These are phyloP conservation scores for Achatina immaculata DNA, from an alignment of 1,140 invertebrate species.

Conservation along the genomic window DNA sequence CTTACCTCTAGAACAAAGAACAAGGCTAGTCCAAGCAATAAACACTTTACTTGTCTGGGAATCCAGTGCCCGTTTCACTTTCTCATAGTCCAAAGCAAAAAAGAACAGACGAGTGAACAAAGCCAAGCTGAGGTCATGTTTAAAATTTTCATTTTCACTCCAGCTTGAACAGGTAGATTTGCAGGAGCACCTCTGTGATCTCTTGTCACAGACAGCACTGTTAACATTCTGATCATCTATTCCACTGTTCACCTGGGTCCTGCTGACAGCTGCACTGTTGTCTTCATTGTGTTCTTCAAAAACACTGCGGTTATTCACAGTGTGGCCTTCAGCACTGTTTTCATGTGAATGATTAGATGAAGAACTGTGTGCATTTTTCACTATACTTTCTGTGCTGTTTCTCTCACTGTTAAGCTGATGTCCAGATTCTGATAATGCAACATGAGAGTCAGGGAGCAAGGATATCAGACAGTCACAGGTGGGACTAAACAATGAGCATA, in stretches of 20 bases:
- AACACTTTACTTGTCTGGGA: neutral
- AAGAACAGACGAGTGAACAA: conserved; percentile 28
- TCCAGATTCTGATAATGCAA: neutral
- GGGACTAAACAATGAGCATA: neutral
- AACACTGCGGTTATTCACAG: no score
- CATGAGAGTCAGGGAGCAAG: neutral
- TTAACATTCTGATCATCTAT: neutral
- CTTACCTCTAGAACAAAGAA: conserved; percentile 20
- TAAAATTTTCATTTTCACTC: neutral
- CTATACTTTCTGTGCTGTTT: neutral
- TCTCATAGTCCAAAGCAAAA: conserved; percentile 26
- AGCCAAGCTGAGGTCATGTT: conserved; percentile 14
- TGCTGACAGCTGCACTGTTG: no score
- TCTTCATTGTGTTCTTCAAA: no score
- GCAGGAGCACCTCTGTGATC: neutral
- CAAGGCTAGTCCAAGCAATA: conserved; percentile 2
- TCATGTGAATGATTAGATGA: neutral
- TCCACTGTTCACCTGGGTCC: no score
- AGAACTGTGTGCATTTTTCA: neutral
- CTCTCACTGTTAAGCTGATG: neutral
- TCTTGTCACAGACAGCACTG: neutral
- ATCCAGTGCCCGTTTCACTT: conserved; percentile 22
- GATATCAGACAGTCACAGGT: conserved; percentile 3
- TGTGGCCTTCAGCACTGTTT: neutral
- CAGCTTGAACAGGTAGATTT: neutral